phyloP scores from a whole-genome alignment of 2,113 vertebrate genomes.

The Petaurus breviceps region DNA sequence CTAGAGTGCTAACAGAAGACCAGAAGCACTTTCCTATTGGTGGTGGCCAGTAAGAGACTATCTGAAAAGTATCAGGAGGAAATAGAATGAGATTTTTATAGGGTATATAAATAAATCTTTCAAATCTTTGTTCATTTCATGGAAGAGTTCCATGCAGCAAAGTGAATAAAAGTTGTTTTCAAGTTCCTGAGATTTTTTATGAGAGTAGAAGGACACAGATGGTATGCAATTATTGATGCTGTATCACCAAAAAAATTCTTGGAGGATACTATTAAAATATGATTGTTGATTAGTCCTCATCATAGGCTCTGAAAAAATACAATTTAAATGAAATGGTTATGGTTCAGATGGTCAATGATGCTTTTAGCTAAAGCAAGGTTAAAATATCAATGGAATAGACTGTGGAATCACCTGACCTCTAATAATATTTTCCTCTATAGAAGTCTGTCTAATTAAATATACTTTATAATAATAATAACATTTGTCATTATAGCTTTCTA shows the following conservation, averaged over 20 bases:
- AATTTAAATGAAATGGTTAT: constrained; percentile 62
- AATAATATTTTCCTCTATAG: not conserved
- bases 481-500: not conserved
- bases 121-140: constrained; percentile 51
- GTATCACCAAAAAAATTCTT: constrained; percentile 58
- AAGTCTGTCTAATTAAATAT: constrained; percentile 18
- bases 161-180: constrained; percentile 64
- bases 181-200: constrained; percentile 61
- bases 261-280: constrained; percentile 71
- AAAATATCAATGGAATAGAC: constrained; percentile 49
- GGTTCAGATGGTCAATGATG: constrained; percentile 37
- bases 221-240: constrained; percentile 73
- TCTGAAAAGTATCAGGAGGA: not conserved
- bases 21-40: not conserved
- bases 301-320: constrained; percentile 49
- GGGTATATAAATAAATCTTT: constrained; percentile 12
- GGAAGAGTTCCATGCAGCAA: constrained; percentile 49
- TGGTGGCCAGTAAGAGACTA: not conserved
- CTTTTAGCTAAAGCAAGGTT: constrained; percentile 46
- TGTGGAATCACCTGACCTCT: constrained; percentile 26
- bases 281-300: constrained; percentile 74
- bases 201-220: constrained; percentile 68
- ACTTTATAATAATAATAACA: not conserved
- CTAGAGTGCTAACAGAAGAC: not conserved
- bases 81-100: constrained; percentile 15